Percentiles rank a stretch among this genome's conserved stretches.
These are phyloP conservation scores for Athetis lepigone DNA, from an alignment of 2,888 invertebrate genomes.

Conservation along the genomic window DNA sequence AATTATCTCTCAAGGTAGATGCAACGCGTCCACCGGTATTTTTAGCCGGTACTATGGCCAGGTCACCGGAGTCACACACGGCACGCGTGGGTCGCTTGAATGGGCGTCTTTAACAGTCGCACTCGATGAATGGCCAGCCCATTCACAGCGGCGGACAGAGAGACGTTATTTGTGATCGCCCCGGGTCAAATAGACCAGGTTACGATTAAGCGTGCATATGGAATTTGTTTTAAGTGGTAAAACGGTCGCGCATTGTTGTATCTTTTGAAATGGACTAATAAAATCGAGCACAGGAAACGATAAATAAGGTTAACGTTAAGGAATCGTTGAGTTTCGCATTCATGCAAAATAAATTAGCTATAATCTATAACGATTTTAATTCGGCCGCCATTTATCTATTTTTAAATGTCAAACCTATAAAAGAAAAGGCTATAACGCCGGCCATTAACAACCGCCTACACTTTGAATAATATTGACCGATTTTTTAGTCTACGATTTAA, in stretches of 20 bases:
- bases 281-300: slow-evolving; percentile 19
- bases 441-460: slow-evolving; percentile 44
- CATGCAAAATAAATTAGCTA: slow-evolving; percentile 2
- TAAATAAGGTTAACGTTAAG: slow-evolving; percentile 24
- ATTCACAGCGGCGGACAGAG: slow-evolving; percentile 67
- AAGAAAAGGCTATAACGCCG: slow-evolving; percentile 41
- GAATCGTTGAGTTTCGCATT: slow-evolving; percentile 21
- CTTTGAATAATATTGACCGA: slow-evolving; percentile 46
- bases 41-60: slow-evolving; percentile 62
- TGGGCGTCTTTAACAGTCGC: slow-evolving; percentile 69
- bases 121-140: slow-evolving; percentile 72
- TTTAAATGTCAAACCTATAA: slow-evolving; percentile 48
- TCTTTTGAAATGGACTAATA: slow-evolving; percentile 15
- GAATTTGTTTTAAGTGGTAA: slow-evolving; percentile 39
- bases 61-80: slow-evolving; percentile 65
- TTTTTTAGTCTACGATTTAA: slow-evolving; percentile 31
- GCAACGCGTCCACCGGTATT: slow-evolving; percentile 57
- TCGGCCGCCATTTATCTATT: slow-evolving; percentile 26
- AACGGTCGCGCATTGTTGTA: slow-evolving; percentile 10
- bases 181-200: slow-evolving; percentile 59
- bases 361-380: slow-evolving; percentile 24
- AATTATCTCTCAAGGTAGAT: slow-evolving; percentile 53
- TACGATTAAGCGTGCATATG: slow-evolving; percentile 54
- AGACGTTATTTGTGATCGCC: slow-evolving; percentile 65
- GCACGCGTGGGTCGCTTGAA: slow-evolving; percentile 76